Base-by-base conservation (phyloP, 2,797 vertebrate genomes). In the Phoxinus dragarum region DNA sequence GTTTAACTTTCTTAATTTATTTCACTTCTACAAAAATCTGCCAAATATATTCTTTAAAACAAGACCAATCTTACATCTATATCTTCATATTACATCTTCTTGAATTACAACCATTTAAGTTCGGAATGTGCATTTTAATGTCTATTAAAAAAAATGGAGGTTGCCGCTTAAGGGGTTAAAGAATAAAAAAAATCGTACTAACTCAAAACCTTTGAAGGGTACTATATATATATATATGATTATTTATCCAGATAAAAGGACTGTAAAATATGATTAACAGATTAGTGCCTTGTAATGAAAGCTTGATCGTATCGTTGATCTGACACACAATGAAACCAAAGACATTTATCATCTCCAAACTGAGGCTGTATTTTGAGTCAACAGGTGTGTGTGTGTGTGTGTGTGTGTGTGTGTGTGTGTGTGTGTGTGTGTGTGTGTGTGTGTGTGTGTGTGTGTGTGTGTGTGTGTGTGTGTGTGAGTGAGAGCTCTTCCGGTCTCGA, bases 401-500 rank as follows among this genome's bases (percentile, higher is more conserved):
- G 27, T 27, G 27, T 27, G 27, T 27, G 27, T 27, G 27, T 27
- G 27, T 27, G 27, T 27, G 27, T 27, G 27, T 27, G 27, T 27
- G 27, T 27, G 27, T 27, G 27, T 27, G 27, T 27, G 27, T 27
- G 27, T 27, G 27, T 27, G 27, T 27, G 27, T 27, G 27, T 27
- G 27, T 27, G 27, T 27, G 27, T 27, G 27, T 27, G 27, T 27
- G 27, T 27, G 27, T 27, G 27, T 27, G 27, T 27, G 27, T 27
- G 27, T 27, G 27, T 27, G 27, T 27, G 27, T 27, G 27, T 27
- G 27, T 27, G 27, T 27, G 27, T 27, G 27, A 1, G 27, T 27
- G n/a, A n/a, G n/a, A n/a, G 82, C 40, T 81, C 76, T 88, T 87
- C 86, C 86, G 66, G 86, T 52, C 14, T 14, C 1, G 40, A 27